phyloP scores from a whole-genome alignment of 2,888 invertebrate genomes.

The Sclerodermus sp. region DNA sequence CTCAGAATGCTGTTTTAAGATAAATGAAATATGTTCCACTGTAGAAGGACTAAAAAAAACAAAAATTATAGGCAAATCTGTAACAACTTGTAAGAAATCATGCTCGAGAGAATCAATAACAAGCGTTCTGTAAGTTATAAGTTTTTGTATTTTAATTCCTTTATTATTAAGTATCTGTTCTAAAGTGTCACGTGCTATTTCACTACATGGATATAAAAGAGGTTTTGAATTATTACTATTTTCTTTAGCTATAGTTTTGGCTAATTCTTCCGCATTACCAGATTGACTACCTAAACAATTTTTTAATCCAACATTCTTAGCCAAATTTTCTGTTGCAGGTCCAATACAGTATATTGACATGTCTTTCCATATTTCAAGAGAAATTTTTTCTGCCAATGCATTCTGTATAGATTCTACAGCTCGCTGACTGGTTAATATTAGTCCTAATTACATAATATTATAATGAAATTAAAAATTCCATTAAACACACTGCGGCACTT shows the following conservation, averaged over 20 bases:
- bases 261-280: conserved; percentile 49
- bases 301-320: conserved; percentile 34
- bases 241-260: conserved; percentile 34
- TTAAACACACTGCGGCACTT: neutral
- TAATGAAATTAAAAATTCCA: neutral
- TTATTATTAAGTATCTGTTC: conserved; percentile 30
- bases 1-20: conserved; percentile 21
- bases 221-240: conserved; percentile 22
- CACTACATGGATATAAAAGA: conserved; percentile 50
- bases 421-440: conserved; percentile 51
- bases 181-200: conserved; percentile 48
- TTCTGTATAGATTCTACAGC: conserved; percentile 43
- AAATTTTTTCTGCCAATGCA: conserved; percentile 20
- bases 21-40: conserved; percentile 37
- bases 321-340: conserved; percentile 41
- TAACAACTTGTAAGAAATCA: conserved; percentile 32
- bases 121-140: conserved; percentile 44
- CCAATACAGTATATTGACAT: conserved; percentile 48
- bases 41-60: conserved; percentile 53
- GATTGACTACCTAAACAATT: conserved; percentile 40
- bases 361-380: conserved; percentile 35
- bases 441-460: conserved; percentile 29
- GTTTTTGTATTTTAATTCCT: conserved; percentile 33
- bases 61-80: conserved; percentile 30
- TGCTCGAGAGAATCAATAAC: conserved; percentile 36